Percentiles rank a stretch among this genome's conserved stretches.
Conservation (phyloP, 2,888 invertebrate genomes). For the Dioctria rufipes region DNA sequence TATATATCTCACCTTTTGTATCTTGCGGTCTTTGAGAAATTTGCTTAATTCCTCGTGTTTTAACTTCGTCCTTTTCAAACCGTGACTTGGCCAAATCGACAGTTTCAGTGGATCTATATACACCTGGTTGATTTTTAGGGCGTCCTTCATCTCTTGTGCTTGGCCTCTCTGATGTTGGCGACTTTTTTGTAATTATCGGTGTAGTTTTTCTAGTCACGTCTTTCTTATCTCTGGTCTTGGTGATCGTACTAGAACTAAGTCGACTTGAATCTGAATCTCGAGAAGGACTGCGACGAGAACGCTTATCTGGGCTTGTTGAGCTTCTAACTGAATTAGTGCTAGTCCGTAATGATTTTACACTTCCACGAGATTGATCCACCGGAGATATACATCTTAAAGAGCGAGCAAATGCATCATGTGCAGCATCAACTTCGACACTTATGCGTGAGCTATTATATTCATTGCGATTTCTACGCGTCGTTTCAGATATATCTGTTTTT, state of each 20-base stretch:
- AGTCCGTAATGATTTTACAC: conserved; percentile 71
- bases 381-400: conserved; percentile 79
- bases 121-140: conserved; percentile 2
- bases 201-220: conserved; percentile 63
- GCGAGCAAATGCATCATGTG: conserved; percentile 84
- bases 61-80: neutral
- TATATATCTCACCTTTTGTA: conserved; percentile 45
- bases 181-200: neutral
- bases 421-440: conserved; percentile 79
- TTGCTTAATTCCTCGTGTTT: conserved; percentile 5
- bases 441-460: conserved; percentile 75
- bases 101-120: conserved; percentile 41
- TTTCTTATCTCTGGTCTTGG: conserved; percentile 63
- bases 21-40: conserved; percentile 9
- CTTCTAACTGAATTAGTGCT: conserved; percentile 74
- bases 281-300: conserved; percentile 67
- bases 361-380: conserved; percentile 75
- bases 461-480: conserved; percentile 72
- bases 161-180: conserved; percentile 1
- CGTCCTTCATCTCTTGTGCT: conserved; percentile 5
- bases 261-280: conserved; percentile 70
- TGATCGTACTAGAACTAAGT: conserved; percentile 68
- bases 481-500: conserved; percentile 61
- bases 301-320: conserved; percentile 73
- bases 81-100: conserved; percentile 17